Evolutionary conservation across 2,888 invertebrate genomes (phyloP).

Genomic region (Trimorus sp.): DNA sequence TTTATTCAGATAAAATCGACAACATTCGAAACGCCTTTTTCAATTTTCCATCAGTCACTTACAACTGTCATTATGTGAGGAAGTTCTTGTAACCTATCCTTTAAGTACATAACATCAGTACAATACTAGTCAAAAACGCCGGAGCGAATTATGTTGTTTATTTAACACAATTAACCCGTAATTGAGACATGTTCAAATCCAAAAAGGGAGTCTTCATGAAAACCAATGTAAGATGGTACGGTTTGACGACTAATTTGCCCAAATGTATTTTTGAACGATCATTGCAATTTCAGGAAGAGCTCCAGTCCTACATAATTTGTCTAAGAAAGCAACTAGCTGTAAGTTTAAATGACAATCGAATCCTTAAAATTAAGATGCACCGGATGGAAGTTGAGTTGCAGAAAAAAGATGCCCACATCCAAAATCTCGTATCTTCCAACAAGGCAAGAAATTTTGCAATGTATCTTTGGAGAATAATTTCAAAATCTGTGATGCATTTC

Average conservation of each 20-base stretch:
- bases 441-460: slow-evolving; percentile 20
- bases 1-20: too few relatives aligned
- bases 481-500: not conserved
- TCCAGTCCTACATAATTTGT: slow-evolving; percentile 72
- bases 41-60: too few relatives aligned
- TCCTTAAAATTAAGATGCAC: slow-evolving; percentile 75
- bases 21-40: too few relatives aligned
- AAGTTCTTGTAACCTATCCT: slow-evolving; percentile 41
- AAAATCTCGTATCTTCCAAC: slow-evolving; percentile 67
- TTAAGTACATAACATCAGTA: slow-evolving; percentile 27
- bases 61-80: slow-evolving; percentile 38
- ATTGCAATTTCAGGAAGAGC: slow-evolving; percentile 67
- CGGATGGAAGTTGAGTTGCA: slow-evolving; percentile 72
- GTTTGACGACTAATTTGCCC: not conserved
- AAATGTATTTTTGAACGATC: slow-evolving; percentile 16
- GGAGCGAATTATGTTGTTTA: slow-evolving; percentile 31
- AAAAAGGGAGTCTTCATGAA: slow-evolving; percentile 56
- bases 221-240: slow-evolving; percentile 55
- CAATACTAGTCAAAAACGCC: not conserved
- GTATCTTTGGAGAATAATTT: not conserved
- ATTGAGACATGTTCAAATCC: slow-evolving; percentile 47
- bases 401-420: slow-evolving; percentile 73
- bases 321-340: slow-evolving; percentile 71
- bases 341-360: slow-evolving; percentile 72
- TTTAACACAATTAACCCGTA: slow-evolving; percentile 27